Base-by-base conservation (phyloP, 2,797 vertebrate genomes). In the Toxotes lorentzi region DNA sequence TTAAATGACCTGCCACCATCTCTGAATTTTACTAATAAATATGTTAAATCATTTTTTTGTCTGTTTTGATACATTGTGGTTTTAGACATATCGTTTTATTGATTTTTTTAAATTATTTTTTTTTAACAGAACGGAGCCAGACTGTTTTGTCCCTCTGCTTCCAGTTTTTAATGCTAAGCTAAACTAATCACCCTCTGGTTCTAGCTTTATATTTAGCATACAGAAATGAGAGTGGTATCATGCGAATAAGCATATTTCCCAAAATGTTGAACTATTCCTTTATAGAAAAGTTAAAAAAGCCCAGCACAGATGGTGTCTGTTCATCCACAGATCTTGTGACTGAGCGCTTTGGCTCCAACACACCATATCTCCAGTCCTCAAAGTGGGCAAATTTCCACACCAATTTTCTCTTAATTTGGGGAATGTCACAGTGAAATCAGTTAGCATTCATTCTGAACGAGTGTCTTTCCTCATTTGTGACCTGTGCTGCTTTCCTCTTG, bases 311-410 rank as follows among this genome's bases (percentile, higher is more conserved):
- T 73, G 40, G 35, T 58, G 30, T 51, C 58, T 27, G 19, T 68
- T 65, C 34, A 30, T 65, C 65, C 53, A 24, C 41, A 68, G 48
- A 81, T 81, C 80, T 82, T 79, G 76, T 88, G 83, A 86, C 81
- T 73, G 23, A 50, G 17, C 41, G 47, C 73, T 51, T 76, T 66
- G 32, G 53, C 70, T 82, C n/a, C 5, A 73, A 56, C 62, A 80
- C 43, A 69, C 24, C 35, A 56, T 40, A 34, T 59, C 53, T 60
- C 14, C 43, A 43, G 47, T 38, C 23, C 35, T 40, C 32, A 47
- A 68, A 79, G 27, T 43, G 19, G 7, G 4, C 48, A 32, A 13
- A 81, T 85, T 78, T 87, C 66, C 73, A 79, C 51, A 70, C 34
- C 35, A 50, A 60, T 72, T 83, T 75, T 32, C 57, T 40, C 41